Conservation (phyloP, 2,113 vertebrate genomes). For the Urocynchramus pylzowi region DNA sequence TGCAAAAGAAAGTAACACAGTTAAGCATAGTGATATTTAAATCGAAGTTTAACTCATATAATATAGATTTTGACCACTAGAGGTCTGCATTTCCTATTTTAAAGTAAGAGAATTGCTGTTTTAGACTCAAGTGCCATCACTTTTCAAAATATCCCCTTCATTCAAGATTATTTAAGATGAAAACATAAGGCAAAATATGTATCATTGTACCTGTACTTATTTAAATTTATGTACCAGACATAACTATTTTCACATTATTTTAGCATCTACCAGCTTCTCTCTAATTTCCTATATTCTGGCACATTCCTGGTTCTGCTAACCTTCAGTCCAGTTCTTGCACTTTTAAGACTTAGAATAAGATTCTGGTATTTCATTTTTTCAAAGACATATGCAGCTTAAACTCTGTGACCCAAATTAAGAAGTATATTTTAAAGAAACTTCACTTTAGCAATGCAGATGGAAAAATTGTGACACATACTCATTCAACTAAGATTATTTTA, state of each 20-base stretch:
- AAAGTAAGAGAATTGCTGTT: not conserved
- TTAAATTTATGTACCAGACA: not conserved
- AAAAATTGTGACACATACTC: not conserved
- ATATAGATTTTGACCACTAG: slow-evolving; percentile 64
- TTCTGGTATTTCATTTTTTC: not conserved
- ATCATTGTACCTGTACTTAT: not conserved
- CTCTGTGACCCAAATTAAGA: not conserved
- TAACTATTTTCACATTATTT: not conserved
- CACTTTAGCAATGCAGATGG: not conserved
- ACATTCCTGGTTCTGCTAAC: not conserved
- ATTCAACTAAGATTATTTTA: not conserved
- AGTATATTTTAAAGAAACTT: not conserved
- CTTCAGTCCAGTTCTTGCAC: not conserved
- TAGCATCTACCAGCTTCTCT: not conserved
- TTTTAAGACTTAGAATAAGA: not conserved
- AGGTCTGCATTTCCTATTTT: slow-evolving; percentile 74
- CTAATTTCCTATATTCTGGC: not conserved
- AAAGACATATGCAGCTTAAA: not conserved
- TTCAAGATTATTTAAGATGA: not conserved
- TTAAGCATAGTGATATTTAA: not conserved
- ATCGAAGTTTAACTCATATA: not conserved
- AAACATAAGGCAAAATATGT: not conserved
- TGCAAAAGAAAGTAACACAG: not conserved
- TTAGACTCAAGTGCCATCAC: not conserved
- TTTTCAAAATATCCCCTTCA: not conserved